Percentiles rank a stretch among this genome's conserved stretches.
phyloP scores from a whole-genome alignment of 2,797 vertebrate genomes.

The Botia kubotai region DNA sequence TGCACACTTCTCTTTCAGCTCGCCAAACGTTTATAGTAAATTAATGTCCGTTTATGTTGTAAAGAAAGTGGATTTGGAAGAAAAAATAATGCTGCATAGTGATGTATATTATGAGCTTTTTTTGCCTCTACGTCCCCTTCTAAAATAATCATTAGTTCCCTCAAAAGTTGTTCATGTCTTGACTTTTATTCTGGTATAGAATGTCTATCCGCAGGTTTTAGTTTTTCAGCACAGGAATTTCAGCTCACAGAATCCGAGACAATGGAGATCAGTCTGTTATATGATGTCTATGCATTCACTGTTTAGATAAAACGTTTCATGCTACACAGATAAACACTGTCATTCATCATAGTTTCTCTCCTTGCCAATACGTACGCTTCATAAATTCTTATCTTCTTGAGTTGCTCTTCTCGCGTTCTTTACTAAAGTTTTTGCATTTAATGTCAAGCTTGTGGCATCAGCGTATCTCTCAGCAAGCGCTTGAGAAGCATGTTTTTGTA shows the following conservation, averaged over 20 bases:
- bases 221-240: not conserved
- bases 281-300: conserved; percentile 52
- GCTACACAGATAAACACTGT: conserved; percentile 38
- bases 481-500: conserved; percentile 8
- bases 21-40: not conserved
- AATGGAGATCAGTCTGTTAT: conserved; percentile 43
- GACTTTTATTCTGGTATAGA: too few relatives aligned
- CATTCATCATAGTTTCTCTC: conserved; percentile 33
- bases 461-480: not conserved
- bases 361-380: not conserved
- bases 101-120: too few relatives aligned
- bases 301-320: conserved; percentile 43
- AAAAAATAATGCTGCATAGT: too few relatives aligned
- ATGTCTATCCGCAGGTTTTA: too few relatives aligned
- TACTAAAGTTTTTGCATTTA: not conserved
- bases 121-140: too few relatives aligned
- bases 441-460: not conserved
- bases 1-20: too few relatives aligned
- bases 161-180: too few relatives aligned
- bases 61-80: too few relatives aligned
- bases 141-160: too few relatives aligned
- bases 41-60: not conserved
- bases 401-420: not conserved
- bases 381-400: not conserved
- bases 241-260: not conserved